Evolutionary conservation across 2,888 invertebrate genomes (phyloP), one percentile per base, ranked within the genome.

Genomic region (Mystacides longicornis): DNA sequence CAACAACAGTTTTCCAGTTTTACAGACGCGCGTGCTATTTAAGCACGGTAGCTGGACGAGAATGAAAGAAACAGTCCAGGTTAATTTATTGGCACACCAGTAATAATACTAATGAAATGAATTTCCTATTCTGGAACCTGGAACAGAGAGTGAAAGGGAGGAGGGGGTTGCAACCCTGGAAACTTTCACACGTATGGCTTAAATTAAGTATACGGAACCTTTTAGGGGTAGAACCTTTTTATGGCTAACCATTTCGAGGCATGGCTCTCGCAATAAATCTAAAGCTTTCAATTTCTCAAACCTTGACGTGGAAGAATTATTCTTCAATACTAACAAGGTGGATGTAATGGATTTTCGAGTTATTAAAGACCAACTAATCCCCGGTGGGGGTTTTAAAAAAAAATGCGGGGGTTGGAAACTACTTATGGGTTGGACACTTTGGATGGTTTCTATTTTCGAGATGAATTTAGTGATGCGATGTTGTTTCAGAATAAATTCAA

Each of bases 151-250:
- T 37, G 37, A 16, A 14, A 37, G 37, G 14, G 16, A 16, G 14
- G 37, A 3, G 37, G 37, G 4, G 14, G 37, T n/a, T 16, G 37
- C n/a, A 27, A 11, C 5, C 7, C 27, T 27, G 27, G n/a, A 37
- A 37, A 37, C n/a, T 37, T 37, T 37, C 43, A 49, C 54, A 47
- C 23, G 31, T 54, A 49, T 54, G 43, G 43, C 54, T 54, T 54
- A 54, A 49, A 49, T 46, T 37, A 49, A 56, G 56, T 53, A 37
- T 37, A 49, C 45, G 48, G 56, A 56, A 52, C 56, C 57, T 57
- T 42, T 48, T 19, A 54, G 53, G 49, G 37, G 37, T 16, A n/a
- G 20, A 50, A 47, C 48, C 57, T 48, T 57, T 57, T 57, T 49
- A 54, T 51, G 31, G 54, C 54, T 47, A 22, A 33, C 33, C 46